These are phyloP conservation scores for Drosophila stalkeri DNA, from an alignment of 2,888 invertebrate species.

Conservation along the genomic window DNA sequence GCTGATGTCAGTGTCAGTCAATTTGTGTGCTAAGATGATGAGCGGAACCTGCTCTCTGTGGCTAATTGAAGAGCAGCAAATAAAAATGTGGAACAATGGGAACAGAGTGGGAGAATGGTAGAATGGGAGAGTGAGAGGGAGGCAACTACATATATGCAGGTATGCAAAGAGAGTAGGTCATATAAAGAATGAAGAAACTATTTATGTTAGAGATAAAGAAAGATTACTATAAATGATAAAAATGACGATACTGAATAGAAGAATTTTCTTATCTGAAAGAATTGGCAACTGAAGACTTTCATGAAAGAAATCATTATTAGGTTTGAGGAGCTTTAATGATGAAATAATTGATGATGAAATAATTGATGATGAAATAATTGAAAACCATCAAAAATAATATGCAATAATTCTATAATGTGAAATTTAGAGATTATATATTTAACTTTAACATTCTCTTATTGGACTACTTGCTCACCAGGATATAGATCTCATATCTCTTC, in stretches of 20 bases:
- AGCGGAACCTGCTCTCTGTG: conserved; percentile 60
- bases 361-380: too few species aligned
- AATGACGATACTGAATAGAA: too few species aligned
- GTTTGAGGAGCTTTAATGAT: too few species aligned
- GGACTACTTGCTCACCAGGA: background rate
- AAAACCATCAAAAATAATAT: too few species aligned
- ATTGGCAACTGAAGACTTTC: too few species aligned
- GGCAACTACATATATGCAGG: background rate
- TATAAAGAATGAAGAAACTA: background rate
- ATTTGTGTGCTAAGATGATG: conserved; percentile 59
- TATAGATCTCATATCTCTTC: background rate
- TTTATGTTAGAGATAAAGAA: background rate
- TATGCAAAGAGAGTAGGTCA: background rate
- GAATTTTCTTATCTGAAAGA: too few species aligned
- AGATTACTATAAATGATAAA: background rate
- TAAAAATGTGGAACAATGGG: conserved; percentile 10
- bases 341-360: too few species aligned
- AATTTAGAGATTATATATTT: too few species aligned
- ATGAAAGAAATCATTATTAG: too few species aligned
- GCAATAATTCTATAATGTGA: too few species aligned
- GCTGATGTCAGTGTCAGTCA: conserved; percentile 72
- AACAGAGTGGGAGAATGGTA: background rate
- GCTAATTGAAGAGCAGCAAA: conserved; percentile 57
- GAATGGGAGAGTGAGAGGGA: background rate
- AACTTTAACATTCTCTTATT: background rate